Conservation (phyloP, 2,797 vertebrate genomes). For the Columba guinea region DNA sequence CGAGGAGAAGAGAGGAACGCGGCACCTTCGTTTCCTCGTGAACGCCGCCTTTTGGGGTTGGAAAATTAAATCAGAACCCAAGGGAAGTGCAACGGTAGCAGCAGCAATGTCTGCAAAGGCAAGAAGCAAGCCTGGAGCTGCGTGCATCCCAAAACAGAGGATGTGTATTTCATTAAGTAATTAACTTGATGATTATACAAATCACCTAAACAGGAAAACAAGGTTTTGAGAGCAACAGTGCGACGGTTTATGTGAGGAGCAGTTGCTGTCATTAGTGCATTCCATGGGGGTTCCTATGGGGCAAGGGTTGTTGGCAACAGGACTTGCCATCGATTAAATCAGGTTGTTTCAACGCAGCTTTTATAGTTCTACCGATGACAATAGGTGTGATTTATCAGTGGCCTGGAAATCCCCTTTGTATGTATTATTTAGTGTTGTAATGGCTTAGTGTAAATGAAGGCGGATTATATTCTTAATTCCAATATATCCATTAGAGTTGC, state of each 20-base stretch:
- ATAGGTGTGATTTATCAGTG: background rate
- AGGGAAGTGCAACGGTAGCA: background rate
- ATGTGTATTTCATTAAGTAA: background rate
- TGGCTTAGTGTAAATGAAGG: background rate
- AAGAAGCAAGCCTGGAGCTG: background rate
- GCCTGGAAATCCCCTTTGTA: background rate
- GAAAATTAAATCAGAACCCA: background rate
- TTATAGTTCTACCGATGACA: background rate
- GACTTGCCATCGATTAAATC: background rate
- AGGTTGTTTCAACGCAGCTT: background rate
- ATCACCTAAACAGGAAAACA: background rate
- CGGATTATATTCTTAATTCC: background rate
- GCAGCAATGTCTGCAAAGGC: background rate
- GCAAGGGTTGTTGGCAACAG: rapidly evolving
- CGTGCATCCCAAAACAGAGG: background rate
- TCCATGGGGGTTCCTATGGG: rapidly evolving
- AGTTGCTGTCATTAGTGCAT: background rate
- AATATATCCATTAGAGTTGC: background rate
- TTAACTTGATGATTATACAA: background rate
- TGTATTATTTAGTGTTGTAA: background rate
- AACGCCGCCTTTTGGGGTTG: background rate
- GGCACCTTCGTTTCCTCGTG: background rate
- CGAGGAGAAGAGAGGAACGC: background rate
- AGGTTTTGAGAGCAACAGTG: background rate
- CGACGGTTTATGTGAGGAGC: background rate